phyloP scores from a whole-genome alignment of 2,888 invertebrate genomes.

The Cheilosia vulpina region DNA sequence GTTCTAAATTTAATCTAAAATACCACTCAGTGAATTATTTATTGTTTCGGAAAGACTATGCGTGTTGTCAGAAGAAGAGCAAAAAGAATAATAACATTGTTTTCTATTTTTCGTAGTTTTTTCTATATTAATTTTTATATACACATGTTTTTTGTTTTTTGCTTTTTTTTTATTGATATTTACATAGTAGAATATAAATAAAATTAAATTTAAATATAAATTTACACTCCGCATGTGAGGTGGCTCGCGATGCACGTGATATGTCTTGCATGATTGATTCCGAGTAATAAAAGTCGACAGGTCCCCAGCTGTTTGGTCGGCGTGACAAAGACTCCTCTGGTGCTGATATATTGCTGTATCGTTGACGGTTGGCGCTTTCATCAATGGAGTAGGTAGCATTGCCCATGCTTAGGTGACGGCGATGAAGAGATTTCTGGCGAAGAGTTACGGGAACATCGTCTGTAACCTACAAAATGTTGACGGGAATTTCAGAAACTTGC shows the following conservation, averaged over 20 bases:
- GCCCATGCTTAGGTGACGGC: constrained; percentile 82
- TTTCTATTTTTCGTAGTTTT: constrained; percentile 19
- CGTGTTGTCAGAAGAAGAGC: constrained; percentile 22
- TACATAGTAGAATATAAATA: constrained; percentile 38
- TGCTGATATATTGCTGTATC: constrained; percentile 80
- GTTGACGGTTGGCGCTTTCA: constrained; percentile 77
- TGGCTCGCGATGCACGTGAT: constrained; percentile 89
- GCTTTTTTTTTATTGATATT: constrained; percentile 36
- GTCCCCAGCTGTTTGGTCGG: constrained; percentile 83
- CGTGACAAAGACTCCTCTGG: constrained; percentile 78
- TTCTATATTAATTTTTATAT: constrained; percentile 29
- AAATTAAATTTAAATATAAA: constrained; percentile 68
- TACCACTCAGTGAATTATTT: constrained; percentile 23
- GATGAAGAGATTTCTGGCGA: constrained; percentile 80
- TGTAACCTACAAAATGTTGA: constrained; percentile 74
- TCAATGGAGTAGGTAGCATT: constrained; percentile 81
- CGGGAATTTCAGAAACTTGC: constrained; percentile 21
- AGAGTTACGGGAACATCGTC: constrained; percentile 79
- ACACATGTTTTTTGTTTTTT: constrained; percentile 45
- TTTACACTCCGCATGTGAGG: constrained; percentile 97
- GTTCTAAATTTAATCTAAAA: constrained; percentile 13
- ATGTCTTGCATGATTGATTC: constrained; percentile 91
- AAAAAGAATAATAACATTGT: constrained; percentile 31
- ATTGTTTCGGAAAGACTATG: constrained; percentile 10
- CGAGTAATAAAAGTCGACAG: constrained; percentile 83